A percentile compares a stretch with the other conserved stretches of the same genome.
These are phyloP conservation scores for Reinhardtius hippoglossoides DNA, from an alignment of 2,113 vertebrate species.

Conservation along the genomic window DNA sequence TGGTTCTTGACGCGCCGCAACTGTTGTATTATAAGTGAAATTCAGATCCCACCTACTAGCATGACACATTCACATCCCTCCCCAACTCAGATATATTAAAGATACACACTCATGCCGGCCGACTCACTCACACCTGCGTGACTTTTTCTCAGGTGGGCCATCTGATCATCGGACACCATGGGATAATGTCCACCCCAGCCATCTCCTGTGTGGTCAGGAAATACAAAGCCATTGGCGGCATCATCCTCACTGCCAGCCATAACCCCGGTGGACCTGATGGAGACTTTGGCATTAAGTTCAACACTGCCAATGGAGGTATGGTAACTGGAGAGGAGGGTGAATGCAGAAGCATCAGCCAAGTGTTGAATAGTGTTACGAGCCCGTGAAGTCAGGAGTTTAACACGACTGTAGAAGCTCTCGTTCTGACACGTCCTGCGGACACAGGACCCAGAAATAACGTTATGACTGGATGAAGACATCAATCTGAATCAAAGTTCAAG, in stretches of 20 bases:
- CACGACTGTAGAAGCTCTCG: slow-evolving; percentile 13
- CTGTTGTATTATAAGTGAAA: slow-evolving; percentile 36
- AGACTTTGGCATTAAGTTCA: slow-evolving; percentile 97
- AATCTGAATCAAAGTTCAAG: not conserved
- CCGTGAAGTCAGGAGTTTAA: slow-evolving; percentile 42
- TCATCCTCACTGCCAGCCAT: slow-evolving; percentile 94
- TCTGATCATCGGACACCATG: slow-evolving; percentile 93
- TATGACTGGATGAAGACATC: not conserved
- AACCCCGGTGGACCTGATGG: slow-evolving; percentile 93
- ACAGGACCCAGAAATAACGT: not conserved
- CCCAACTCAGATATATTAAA: slow-evolving; percentile 8
- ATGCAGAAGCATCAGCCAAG: slow-evolving; percentile 36
- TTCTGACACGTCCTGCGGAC: slow-evolving; percentile 11
- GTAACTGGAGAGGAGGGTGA: slow-evolving; percentile 54
- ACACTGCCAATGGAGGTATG: slow-evolving; percentile 93
- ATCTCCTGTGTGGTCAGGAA: slow-evolving; percentile 95
- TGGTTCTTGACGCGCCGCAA: slow-evolving; percentile 28
- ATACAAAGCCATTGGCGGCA: slow-evolving; percentile 95
- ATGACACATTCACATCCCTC: not conserved
- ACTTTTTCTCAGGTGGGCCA: slow-evolving; percentile 88
- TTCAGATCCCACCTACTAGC: slow-evolving; percentile 8
- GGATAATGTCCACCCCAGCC: slow-evolving; percentile 94
- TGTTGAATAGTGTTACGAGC: slow-evolving; percentile 53
- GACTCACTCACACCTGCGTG: slow-evolving; percentile 8
- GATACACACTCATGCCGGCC: slow-evolving; percentile 19